Percentiles rank a stretch among this genome's conserved stretches.
Evolutionary conservation across 2,888 invertebrate species (phyloP).

Genomic region (Crematogaster levior): DNA sequence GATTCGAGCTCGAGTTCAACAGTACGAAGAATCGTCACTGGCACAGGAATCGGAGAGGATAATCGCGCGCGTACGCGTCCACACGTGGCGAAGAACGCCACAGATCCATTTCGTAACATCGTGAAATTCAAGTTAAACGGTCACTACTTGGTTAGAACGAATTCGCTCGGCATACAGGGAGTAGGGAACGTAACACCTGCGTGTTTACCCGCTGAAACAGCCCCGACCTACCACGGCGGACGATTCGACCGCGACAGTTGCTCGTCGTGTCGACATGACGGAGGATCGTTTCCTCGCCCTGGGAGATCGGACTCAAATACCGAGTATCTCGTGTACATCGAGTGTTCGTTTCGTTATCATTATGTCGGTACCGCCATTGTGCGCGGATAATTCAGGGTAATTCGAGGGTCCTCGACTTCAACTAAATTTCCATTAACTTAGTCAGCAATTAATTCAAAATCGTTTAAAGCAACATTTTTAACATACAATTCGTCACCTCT

Average conservation of each 20-base stretch:
- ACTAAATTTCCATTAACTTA: too few relatives aligned
- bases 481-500: too few relatives aligned
- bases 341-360: not conserved
- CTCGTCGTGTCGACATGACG: slow-evolving; percentile 66
- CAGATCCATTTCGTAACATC: slow-evolving; percentile 11
- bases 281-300: slow-evolving; percentile 64
- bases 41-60: not conserved
- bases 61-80: not conserved
- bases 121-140: slow-evolving; percentile 21
- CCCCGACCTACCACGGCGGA: slow-evolving; percentile 69
- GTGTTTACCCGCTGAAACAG: slow-evolving; percentile 73
- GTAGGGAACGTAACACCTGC: slow-evolving; percentile 81
- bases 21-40: not conserved
- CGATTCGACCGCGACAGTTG: slow-evolving; percentile 80
- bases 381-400: not conserved
- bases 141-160: slow-evolving; percentile 22
- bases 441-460: too few relatives aligned
- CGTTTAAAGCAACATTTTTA: too few relatives aligned
- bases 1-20: not conserved
- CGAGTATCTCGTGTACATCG: not conserved
- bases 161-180: slow-evolving; percentile 46
- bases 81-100: not conserved
- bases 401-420: not conserved
- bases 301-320: not conserved
- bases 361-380: not conserved